Base-by-base conservation (phyloP, 2,113 vertebrate species). In the Montifringilla adamsi region DNA sequence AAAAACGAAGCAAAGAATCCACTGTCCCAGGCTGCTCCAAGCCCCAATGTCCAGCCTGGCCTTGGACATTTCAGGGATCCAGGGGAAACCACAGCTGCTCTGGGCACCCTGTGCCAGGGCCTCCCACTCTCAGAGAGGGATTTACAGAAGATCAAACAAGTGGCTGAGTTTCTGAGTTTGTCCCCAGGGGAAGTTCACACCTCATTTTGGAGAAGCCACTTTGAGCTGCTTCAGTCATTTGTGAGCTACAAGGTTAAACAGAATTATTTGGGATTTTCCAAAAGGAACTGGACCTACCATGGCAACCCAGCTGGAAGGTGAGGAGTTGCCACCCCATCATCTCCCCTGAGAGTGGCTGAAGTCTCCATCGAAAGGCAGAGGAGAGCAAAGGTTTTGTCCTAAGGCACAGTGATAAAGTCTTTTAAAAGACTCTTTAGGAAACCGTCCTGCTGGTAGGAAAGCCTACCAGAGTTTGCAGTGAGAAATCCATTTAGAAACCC, bases 331-430 rank as follows among this genome's bases (percentile, higher is more conserved):
- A 55, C 9, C 50, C n/a, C 68, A 33, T 4, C 30, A 12, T 3
- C 68, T 55, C 1, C 17, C n/a, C 46, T 1, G 21, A 58, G 31
- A 33, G 39, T 0, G 24, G 24, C 2, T 3, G 55, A 3, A 44
- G 4, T 11, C 16, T 80, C 63, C 6, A 33, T 3, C 22, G 43
- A 35, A 53, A 46, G 50, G 49, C 41, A 67, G 22, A 35, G 31
- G 44, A 72, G 46, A 41, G 50, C 43, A 72, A 21, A 75, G 73
- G 47, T 56, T 52, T 59, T 88, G 43, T 27, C 55, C 21, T 2
- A 2, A 1, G 7, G 30, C 7, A 44, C 31, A 24, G 24, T 31
- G 28, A 49, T 33, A 28, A 67, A 47, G 15, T 1, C 24, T 44
- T 73, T 52, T 8, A 52, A 76, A 64, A 64, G 20, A 11, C 26